Evolutionary conservation across 2,113 vertebrate genomes (phyloP).

Genomic region (Machaerirhynchus nigripectus): DNA sequence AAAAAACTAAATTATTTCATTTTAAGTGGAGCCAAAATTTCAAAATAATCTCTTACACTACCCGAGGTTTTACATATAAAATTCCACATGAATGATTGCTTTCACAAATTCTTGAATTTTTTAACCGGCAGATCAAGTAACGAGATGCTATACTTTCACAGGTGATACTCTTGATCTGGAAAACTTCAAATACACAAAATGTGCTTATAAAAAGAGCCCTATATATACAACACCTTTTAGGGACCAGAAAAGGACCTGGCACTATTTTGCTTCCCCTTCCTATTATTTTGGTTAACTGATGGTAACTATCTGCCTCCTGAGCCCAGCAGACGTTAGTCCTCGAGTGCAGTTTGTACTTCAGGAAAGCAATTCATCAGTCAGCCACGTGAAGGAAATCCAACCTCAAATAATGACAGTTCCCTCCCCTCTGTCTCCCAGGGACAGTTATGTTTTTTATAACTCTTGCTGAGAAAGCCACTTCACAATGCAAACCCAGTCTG

Average conservation of each 20-base stretch:
- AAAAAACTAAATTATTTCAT: not conserved
- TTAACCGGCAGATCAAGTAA: not conserved
- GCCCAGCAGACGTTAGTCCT: not conserved
- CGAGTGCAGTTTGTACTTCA: not conserved
- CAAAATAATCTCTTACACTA: not conserved
- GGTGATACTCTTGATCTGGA: not conserved
- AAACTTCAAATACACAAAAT: not conserved
- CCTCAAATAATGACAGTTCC: not conserved
- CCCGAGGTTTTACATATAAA: not conserved
- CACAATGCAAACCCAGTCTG: not conserved
- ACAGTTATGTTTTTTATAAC: conserved; percentile 28
- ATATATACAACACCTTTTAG: not conserved
- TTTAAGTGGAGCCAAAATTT: not conserved
- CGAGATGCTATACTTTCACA: not conserved
- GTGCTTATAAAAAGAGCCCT: not conserved
- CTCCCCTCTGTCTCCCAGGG: conserved; percentile 7
- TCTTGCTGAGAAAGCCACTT: not conserved
- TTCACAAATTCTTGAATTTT: not conserved
- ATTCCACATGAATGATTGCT: not conserved
- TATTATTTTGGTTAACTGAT: not conserved
- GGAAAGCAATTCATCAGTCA: conserved; percentile 2
- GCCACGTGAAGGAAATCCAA: not conserved
- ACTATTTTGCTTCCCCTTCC: not conserved
- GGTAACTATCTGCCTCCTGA: not conserved
- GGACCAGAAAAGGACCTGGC: not conserved